Evolutionary conservation across 1,140 invertebrate species (phyloP).

Genomic region (Rhizoglyphus robini): DNA sequence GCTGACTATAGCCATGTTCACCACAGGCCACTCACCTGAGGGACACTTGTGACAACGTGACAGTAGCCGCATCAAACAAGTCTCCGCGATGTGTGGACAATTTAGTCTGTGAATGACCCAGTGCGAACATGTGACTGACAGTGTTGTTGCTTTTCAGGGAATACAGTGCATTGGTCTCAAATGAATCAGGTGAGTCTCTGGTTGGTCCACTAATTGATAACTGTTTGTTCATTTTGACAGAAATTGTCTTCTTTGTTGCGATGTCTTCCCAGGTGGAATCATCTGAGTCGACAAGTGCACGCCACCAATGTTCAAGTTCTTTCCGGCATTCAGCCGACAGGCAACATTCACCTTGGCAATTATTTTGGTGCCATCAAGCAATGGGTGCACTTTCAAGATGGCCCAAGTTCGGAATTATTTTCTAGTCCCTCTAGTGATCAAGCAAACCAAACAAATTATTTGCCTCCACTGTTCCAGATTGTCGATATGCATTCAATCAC

Average conservation of each 20-base stretch:
- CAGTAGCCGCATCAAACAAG: not conserved
- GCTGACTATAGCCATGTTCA: no score
- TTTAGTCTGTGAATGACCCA: no score
- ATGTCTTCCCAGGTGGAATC: not conserved
- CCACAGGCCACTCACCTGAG: no score
- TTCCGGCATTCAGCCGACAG: constrained; percentile 92
- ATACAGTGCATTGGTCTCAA: not conserved
- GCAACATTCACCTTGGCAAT: constrained; percentile 84
- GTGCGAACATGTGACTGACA: no score
- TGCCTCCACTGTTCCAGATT: constrained; percentile 56
- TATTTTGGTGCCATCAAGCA: constrained; percentile 83
- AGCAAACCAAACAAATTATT: constrained; percentile 16
- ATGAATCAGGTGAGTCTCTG: no score
- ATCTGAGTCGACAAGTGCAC: not conserved
- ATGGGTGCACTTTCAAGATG: constrained; percentile 70
- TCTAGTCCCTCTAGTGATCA: not conserved
- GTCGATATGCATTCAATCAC: constrained; percentile 94
- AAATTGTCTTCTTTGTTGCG: not conserved
- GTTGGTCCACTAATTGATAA: no score
- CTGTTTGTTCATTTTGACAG: not conserved
- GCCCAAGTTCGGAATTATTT: constrained; percentile 29
- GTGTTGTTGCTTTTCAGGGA: not conserved
- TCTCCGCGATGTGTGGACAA: no score
- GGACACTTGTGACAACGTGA: not conserved
- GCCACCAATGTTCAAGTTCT: constrained; percentile 42